Percentiles rank a stretch among this genome's conserved stretches.
Conservation (phyloP, 2,797 vertebrate genomes). For the Sternarchorhynchus goeldii region DNA sequence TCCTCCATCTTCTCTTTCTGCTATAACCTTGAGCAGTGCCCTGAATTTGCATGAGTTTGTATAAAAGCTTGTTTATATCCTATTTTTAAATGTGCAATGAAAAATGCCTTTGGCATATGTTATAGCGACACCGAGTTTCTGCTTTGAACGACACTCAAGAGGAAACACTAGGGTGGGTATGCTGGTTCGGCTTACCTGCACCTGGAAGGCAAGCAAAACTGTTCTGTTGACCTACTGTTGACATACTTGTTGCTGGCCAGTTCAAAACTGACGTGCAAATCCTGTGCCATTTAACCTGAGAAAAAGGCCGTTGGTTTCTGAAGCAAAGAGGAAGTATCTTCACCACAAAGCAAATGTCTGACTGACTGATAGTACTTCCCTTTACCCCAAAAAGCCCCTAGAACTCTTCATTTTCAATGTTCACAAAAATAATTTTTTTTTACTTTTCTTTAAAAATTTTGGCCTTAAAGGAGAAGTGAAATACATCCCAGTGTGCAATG, state of each 20-base stretch:
- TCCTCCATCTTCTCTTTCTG: background rate
- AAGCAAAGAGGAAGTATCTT: too few species aligned
- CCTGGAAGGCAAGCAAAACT: background rate
- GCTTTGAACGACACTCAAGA: background rate
- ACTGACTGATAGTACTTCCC: too few species aligned
- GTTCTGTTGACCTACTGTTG: constrained; percentile 12
- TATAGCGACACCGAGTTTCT: background rate
- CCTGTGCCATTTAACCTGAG: background rate
- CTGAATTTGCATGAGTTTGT: too few species aligned
- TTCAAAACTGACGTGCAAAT: background rate
- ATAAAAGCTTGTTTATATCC: background rate
- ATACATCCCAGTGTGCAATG: too few species aligned
- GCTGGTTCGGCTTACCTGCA: constrained; percentile 17
- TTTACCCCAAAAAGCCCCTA: too few species aligned
- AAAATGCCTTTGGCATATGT: background rate
- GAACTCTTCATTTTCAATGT: too few species aligned
- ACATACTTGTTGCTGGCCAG: background rate
- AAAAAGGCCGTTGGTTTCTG: too few species aligned
- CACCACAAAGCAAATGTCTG: too few species aligned
- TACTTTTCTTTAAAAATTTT: too few species aligned
- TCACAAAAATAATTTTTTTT: too few species aligned
- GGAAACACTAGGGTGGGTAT: constrained; percentile 2
- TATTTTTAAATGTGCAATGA: background rate
- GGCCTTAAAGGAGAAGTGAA: too few species aligned
- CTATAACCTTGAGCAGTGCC: constrained; percentile 4